Evolutionary conservation across 2,888 invertebrate species (phyloP).

Genomic region (Eupithecia exiguata): DNA sequence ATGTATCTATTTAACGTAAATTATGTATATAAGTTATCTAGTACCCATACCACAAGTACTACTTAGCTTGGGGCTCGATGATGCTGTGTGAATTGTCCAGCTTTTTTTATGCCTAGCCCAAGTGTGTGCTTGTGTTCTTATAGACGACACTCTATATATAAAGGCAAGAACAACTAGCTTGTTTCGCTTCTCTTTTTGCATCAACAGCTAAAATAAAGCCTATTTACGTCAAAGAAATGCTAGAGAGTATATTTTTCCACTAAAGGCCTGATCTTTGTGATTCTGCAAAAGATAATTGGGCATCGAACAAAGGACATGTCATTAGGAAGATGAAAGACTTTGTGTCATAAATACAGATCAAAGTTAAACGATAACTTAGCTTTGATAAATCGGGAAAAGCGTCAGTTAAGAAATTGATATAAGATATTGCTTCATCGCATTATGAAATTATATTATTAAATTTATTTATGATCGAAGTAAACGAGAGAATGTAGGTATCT

Average conservation of each 20-base stretch:
- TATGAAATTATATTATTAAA: background rate
- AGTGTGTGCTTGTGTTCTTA: too few species aligned
- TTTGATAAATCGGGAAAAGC: slow-evolving; percentile 20
- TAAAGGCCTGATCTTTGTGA: slow-evolving; percentile 14
- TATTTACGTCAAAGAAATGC: slow-evolving; percentile 3
- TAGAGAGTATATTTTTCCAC: slow-evolving; percentile 15
- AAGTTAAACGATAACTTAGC: slow-evolving; percentile 36
- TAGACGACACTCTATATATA: background rate
- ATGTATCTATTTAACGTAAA: too few species aligned
- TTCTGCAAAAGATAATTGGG: slow-evolving; percentile 47
- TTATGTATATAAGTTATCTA: too few species aligned
- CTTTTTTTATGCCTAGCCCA: too few species aligned
- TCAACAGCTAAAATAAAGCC: slow-evolving; percentile 1
- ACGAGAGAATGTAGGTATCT: too few species aligned
- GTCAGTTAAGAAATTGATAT: slow-evolving; percentile 5
- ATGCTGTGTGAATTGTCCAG: too few species aligned
- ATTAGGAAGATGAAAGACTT: slow-evolving; percentile 49
- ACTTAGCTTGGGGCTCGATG: too few species aligned
- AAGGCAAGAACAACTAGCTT: background rate
- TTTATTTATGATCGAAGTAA: too few species aligned
- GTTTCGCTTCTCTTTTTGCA: background rate
- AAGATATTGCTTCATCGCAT: background rate
- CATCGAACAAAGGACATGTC: slow-evolving; percentile 47
- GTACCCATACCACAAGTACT: too few species aligned
- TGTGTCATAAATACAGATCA: slow-evolving; percentile 45